A percentile compares a stretch with the other conserved stretches of the same genome.
Conservation (phyloP, 92 coral and sea anemone genomes). For the Palythoa grandiflora region DNA sequence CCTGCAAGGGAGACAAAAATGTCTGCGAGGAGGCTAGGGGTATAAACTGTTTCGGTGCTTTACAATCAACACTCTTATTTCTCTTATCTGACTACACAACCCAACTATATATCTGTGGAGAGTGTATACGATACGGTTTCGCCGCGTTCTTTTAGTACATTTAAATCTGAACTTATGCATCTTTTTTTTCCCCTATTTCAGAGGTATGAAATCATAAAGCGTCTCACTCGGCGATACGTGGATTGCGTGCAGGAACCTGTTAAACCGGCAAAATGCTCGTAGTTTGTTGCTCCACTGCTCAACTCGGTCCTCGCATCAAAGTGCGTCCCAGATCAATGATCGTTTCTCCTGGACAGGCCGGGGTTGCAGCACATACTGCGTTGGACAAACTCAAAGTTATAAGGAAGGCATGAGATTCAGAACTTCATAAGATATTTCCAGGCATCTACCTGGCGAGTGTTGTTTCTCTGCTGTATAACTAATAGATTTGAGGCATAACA, state of each 20-base stretch:
- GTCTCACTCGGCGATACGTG: conserved; percentile 24
- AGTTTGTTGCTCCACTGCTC: not conserved
- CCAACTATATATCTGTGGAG: too few species aligned
- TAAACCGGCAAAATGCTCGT: not conserved
- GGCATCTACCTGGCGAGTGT: not conserved
- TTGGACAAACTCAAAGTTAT: not conserved
- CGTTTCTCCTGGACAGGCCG: not conserved
- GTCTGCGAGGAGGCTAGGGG: too few species aligned
- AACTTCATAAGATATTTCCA: not conserved
- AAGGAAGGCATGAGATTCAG: not conserved
- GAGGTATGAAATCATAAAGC: conserved; percentile 19
- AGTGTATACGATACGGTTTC: not conserved
- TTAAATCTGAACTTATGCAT: not conserved
- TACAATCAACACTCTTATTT: too few species aligned
- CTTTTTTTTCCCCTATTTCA: not conserved
- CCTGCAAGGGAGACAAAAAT: too few species aligned
- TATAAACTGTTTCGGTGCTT: too few species aligned
- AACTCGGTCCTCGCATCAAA: not conserved
- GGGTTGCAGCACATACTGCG: not conserved
- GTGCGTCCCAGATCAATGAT: not conserved
- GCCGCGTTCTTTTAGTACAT: not conserved
- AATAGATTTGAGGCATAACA: too few species aligned
- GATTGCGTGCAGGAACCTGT: not conserved
- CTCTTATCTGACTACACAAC: too few species aligned
- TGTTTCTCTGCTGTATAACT: too few species aligned